These are phyloP conservation scores for Xerus inauris DNA, from an alignment of 2,113 vertebrate genomes.

Conservation along the genomic window DNA sequence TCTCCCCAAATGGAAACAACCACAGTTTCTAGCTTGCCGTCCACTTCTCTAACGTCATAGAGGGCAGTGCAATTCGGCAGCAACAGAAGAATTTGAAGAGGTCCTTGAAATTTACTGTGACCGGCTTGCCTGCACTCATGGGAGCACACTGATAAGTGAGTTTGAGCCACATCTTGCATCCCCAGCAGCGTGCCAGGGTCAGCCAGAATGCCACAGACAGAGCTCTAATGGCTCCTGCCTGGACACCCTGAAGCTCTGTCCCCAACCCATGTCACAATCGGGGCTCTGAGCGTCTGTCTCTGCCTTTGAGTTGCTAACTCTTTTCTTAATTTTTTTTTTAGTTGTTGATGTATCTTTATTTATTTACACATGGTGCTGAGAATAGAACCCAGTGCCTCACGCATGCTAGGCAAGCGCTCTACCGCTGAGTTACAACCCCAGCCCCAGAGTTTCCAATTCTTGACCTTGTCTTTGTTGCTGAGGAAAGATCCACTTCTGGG, in stretches of 20 bases:
- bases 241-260: not conserved
- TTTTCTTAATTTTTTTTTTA: too few relatives aligned
- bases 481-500: not conserved
- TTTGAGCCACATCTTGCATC: accelerated
- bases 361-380: too few relatives aligned
- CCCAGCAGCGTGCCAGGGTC: accelerated
- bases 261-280: not conserved
- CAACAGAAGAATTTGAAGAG: not conserved
- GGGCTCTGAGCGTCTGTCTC: not conserved
- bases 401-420: too few relatives aligned
- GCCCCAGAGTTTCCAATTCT: not conserved
- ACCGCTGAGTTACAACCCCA: too few relatives aligned
- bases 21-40: accelerated
- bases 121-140: not conserved
- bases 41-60: not conserved
- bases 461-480: not conserved
- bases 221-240: accelerated
- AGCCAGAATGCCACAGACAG: not conserved
- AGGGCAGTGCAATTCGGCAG: not conserved
- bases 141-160: not conserved
- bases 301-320: not conserved
- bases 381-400: too few relatives aligned
- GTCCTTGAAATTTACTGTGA: not conserved
- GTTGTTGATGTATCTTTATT: too few relatives aligned
- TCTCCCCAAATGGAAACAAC: not conserved